These are phyloP conservation scores for Hyles lineata DNA, from an alignment of 2,888 invertebrate species.

Conservation along the genomic window DNA sequence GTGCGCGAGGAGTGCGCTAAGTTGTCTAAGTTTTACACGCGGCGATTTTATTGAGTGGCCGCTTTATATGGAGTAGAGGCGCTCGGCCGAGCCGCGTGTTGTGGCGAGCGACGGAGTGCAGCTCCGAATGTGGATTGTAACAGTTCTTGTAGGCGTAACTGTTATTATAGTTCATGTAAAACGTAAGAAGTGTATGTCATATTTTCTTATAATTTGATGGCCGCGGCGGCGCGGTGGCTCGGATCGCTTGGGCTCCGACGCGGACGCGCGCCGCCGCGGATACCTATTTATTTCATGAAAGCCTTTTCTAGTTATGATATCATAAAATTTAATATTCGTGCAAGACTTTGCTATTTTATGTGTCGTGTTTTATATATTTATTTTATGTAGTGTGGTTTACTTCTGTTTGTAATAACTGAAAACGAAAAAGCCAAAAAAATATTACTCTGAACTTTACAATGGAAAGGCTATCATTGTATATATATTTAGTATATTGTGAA, in stretches of 20 bases:
- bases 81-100: conserved; percentile 36
- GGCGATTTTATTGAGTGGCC: conserved; percentile 83
- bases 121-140: conserved; percentile 67
- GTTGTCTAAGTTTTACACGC: conserved; percentile 49
- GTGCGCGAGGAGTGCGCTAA: conserved; percentile 35
- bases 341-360: conserved; percentile 73
- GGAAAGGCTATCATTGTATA: conserved; percentile 73
- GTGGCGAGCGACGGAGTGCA: conserved; percentile 49
- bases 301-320: conserved; percentile 74
- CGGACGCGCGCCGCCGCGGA: conserved; percentile 28
- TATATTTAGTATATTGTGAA: conserved; percentile 72
- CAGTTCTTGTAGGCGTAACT: conserved; percentile 80
- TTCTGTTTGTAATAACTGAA: conserved; percentile 80
- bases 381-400: conserved; percentile 81
- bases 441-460: conserved; percentile 67
- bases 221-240: conserved; percentile 46
- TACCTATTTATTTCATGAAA: conserved; percentile 69
- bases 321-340: conserved; percentile 66
- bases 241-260: conserved; percentile 9
- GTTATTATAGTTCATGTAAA: conserved; percentile 82
- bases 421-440: conserved; percentile 75
- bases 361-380: conserved; percentile 81
- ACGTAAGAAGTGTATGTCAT: conserved; percentile 81
- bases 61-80: conserved; percentile 67
- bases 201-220: conserved; percentile 77